A percentile compares a stretch with the other conserved stretches of the same genome.
phyloP scores from a whole-genome alignment of 2,888 invertebrate genomes.

The Acanthoscelides obtectus region DNA sequence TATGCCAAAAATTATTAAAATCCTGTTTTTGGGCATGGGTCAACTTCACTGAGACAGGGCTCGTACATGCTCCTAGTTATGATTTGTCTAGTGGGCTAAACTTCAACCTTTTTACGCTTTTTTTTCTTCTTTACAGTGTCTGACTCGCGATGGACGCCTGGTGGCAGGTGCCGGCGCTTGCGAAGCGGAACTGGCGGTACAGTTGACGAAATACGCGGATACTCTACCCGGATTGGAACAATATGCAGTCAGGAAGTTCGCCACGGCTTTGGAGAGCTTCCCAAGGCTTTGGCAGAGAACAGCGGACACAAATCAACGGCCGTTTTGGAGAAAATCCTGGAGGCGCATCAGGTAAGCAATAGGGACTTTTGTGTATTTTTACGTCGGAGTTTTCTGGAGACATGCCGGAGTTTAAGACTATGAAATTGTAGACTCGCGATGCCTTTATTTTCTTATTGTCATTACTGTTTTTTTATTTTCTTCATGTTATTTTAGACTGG shows the following conservation, averaged over 20 bases:
- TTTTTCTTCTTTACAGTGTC: constrained; percentile 29
- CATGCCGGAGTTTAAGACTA: not conserved
- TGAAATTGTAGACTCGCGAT: no score
- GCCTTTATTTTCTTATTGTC: no score
- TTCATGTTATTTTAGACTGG: constrained; percentile 58
- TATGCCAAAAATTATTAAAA: no score
- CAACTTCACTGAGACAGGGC: no score
- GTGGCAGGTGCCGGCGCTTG: constrained; percentile 93
- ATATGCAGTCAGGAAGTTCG: constrained; percentile 94
- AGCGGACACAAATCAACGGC: constrained; percentile 86
- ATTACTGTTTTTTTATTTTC: no score
- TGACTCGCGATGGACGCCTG: constrained; percentile 53
- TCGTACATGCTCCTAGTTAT: no score
- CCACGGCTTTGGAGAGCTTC: constrained; percentile 80
- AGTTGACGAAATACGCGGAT: constrained; percentile 82
- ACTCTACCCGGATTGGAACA: constrained; percentile 93
- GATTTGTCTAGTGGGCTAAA: no score
- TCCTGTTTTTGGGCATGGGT: no score
- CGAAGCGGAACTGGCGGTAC: constrained; percentile 89
- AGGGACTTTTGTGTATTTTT: not conserved
- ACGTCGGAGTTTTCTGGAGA: not conserved
- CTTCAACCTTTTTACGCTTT: no score
- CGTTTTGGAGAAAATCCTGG: constrained; percentile 82
- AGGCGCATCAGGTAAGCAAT: constrained; percentile 76
- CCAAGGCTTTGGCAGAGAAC: constrained; percentile 94